Evolutionary conservation across 2,888 invertebrate species (phyloP), one percentile per base, ranked within the genome.

Genomic region (Leucoptera coffeella): DNA sequence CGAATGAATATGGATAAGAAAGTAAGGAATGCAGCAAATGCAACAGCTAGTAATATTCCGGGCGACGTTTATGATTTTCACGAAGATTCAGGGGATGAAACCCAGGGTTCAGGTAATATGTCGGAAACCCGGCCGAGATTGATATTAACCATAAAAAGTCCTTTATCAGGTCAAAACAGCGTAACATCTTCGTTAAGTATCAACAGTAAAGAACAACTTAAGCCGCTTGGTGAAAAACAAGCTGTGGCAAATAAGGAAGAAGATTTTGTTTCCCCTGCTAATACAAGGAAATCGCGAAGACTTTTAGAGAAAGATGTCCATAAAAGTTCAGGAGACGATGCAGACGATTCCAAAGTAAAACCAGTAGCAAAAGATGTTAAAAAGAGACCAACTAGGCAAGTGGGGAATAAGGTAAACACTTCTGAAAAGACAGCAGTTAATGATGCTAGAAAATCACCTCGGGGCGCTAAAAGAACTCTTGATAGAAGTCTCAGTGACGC

Each of bases 61-160:
- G 80, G 84, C 7, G 92, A 92, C 45, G 78, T 93, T 3, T 93
- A 92, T 47, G 92, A 92, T 50, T 93, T 93, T 48, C 82, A 86
- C 38, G 92, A 92, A 45, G 92, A 92, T 50, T 86, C 88, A 4
- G 85, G 84, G 21, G 91, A 92, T 43, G 86, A 87, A 44, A 73
- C 65, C 9, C 50, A 65, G 17, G 45, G 52, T 23, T 53, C 60
- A 11, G 44, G 56, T 9, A 73, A 64, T 41, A 39, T 45, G 13
- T 55, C 50, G 23, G 77, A 78, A 43, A 55, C 72, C 29, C 74
- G 88, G 12, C 88, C 88, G 0, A 72, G 89, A 21, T 58, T 88
- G 23, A 86, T 89, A 37, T 62, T 89, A 22, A 90, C 88, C 1
- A 89, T 88, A 31, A 90, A 88, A 50, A 83, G 79, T 34, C 79